Conservation (phyloP, 2,888 invertebrate genomes). For the Leistus spinibarbis region DNA sequence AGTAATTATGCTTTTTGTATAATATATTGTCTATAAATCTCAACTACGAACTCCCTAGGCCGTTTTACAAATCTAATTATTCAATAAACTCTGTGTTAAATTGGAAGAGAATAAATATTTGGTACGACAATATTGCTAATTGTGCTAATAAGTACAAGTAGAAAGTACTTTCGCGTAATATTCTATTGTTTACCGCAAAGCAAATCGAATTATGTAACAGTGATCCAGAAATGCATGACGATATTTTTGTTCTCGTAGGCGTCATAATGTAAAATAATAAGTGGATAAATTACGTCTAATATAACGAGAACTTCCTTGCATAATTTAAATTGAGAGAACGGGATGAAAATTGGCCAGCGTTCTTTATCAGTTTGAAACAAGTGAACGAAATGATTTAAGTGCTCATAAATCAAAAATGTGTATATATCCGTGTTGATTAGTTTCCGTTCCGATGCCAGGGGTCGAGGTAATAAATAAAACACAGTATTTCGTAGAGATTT, state of each 20-base stretch:
- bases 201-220: not conserved
- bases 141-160: not conserved
- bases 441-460: slow-evolving; percentile 1
- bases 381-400: slow-evolving; percentile 30
- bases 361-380: slow-evolving; percentile 24
- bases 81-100: not conserved
- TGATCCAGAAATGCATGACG: not conserved
- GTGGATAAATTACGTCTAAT: not conserved
- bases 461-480: slow-evolving; percentile 20
- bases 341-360: slow-evolving; percentile 18
- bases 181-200: not conserved
- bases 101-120: not conserved
- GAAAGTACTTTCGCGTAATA: not conserved
- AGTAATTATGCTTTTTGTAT: no score
- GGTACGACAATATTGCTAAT: no score
- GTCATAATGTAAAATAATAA: not conserved
- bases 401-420: slow-evolving; percentile 28
- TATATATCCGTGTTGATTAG: slow-evolving; percentile 24
- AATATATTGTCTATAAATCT: not conserved
- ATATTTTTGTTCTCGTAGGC: slow-evolving; percentile 3
- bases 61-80: not conserved
- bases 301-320: slow-evolving; percentile 15
- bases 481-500: slow-evolving; percentile 26
- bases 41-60: not conserved
- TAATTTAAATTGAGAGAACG: slow-evolving; percentile 14